These are phyloP conservation scores for Manis pentadactyla DNA, from an alignment of 2,797 vertebrate species.

Conservation along the genomic window DNA sequence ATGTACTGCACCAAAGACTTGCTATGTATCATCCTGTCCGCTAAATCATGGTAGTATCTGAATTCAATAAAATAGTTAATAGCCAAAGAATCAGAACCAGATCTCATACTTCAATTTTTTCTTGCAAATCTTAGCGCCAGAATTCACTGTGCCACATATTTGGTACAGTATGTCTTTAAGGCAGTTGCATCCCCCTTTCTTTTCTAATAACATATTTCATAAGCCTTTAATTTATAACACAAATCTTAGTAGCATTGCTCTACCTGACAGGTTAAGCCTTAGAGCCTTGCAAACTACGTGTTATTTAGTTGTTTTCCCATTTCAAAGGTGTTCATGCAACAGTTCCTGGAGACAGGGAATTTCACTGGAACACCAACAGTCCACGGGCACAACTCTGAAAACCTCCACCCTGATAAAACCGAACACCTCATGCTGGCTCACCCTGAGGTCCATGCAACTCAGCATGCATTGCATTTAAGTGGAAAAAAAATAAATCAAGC, in stretches of 20 bases:
- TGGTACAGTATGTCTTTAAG: not conserved
- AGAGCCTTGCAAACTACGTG: not conserved
- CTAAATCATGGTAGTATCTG: not conserved
- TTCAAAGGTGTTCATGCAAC: not conserved
- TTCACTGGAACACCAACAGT: not conserved
- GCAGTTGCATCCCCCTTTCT: not conserved
- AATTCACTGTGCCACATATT: not conserved
- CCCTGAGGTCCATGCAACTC: no score
- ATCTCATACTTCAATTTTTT: not conserved
- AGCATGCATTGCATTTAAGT: not conserved
- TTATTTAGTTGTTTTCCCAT: not conserved
- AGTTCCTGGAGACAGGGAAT: not conserved
- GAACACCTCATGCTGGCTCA: not conserved
- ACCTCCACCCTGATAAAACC: not conserved
- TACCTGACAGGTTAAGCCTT: not conserved
- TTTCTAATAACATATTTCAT: not conserved
- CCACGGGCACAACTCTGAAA: not conserved
- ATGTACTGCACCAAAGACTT: not conserved
- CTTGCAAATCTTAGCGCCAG: not conserved
- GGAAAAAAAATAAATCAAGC: not conserved
- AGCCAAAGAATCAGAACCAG: not conserved
- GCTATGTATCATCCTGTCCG: not conserved
- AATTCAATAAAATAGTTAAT: not conserved
- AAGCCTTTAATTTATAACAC: not conserved
- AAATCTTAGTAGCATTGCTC: not conserved